Conservation (phyloP, 1,140 invertebrate species). For the Eriosoma lanigerum region DNA sequence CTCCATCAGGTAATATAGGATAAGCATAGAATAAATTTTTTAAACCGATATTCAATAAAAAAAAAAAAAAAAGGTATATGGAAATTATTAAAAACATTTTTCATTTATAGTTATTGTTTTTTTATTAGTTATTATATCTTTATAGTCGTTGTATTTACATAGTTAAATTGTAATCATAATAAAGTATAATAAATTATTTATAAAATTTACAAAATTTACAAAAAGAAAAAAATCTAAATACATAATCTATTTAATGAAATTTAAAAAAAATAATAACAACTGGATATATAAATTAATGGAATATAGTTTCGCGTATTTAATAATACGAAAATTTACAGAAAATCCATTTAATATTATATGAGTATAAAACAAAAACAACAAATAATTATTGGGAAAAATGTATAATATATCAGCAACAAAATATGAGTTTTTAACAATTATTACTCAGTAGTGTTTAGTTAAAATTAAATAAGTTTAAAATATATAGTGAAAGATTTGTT, state of each 20-base stretch:
- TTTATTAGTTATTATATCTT: slow-evolving; percentile 16
- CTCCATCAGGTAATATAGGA: slow-evolving; percentile 1
- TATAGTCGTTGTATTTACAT: slow-evolving; percentile 24
- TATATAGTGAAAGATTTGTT: neutral
- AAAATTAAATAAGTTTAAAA: neutral
- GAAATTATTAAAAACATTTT: slow-evolving; percentile 22
- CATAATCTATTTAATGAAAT: neutral
- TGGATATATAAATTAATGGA: neutral
- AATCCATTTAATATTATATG: neutral
- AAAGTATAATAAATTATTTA: slow-evolving; percentile 31
- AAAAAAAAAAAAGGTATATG: neutral
- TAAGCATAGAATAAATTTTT: slow-evolving; percentile 9
- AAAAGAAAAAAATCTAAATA: slow-evolving; percentile 19
- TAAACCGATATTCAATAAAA: neutral
- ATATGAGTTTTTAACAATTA: neutral
- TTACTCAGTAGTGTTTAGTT: neutral
- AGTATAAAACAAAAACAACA: neutral
- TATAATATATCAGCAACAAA: neutral
- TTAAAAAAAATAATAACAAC: slow-evolving; percentile 5
- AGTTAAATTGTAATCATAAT: slow-evolving; percentile 5
- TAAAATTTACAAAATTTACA: slow-evolving; percentile 46
- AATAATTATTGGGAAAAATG: neutral
- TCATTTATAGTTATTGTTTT: neutral
- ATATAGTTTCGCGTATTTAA: neutral
- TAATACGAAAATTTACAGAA: neutral